These are phyloP conservation scores for Acipenser transmontanus DNA, from an alignment of 2,797 vertebrate species.

Conservation along the genomic window DNA sequence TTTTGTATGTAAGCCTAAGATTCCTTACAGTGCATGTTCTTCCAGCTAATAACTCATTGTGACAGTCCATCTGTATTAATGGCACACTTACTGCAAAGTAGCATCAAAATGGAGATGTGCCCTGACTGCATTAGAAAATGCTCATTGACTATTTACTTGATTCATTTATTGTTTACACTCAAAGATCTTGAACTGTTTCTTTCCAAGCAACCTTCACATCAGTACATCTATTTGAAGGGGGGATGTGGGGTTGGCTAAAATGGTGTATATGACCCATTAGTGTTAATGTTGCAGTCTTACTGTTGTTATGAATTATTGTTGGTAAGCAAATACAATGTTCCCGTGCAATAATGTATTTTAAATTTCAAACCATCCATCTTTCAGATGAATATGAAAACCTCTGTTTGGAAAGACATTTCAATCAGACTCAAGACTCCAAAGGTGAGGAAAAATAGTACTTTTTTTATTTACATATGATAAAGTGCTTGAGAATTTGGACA, in stretches of 20 bases:
- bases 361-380: background rate
- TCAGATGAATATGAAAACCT: background rate
- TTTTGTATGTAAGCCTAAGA: too few species aligned
- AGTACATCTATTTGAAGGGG: background rate
- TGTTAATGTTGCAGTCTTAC: constrained; percentile 1
- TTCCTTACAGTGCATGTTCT: constrained; percentile 36
- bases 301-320: constrained; percentile 5
- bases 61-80: constrained; percentile 75
- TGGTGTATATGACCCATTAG: background rate
- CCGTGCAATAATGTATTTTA: background rate
- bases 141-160: constrained; percentile 59
- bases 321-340: background rate
- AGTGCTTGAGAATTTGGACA: too few species aligned
- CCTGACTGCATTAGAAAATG: constrained; percentile 53
- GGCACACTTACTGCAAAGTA: constrained; percentile 51
- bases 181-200: constrained; percentile 9
- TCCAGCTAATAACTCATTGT: constrained; percentile 54
- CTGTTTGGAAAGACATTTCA: background rate
- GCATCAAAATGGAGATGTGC: constrained; percentile 42
- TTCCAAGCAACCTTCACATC: background rate
- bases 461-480: too few species aligned
- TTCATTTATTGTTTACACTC: constrained; percentile 50
- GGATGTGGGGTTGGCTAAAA: background rate
- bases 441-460: background rate
- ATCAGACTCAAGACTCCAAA: background rate